Base-by-base conservation (phyloP, 2,888 invertebrate species). In the Sepiola atlantica region DNA sequence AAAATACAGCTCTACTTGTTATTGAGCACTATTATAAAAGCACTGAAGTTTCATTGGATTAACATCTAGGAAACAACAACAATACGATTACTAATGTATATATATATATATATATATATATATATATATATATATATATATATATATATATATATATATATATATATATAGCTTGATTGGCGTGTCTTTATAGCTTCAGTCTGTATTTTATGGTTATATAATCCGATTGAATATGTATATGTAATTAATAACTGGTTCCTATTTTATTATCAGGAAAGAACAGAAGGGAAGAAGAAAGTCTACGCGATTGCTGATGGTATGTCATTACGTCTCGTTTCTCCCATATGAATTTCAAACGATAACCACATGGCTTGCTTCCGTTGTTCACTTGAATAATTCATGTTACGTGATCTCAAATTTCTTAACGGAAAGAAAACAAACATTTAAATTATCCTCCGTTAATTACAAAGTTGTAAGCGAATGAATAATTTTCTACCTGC, bases 231-330 rank as follows among this genome's bases (percentile, higher is more conserved):
- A 45, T 28, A 93, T n/a, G 45, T 20, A 16, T n/a, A 28, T 45
- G 45, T 45, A 45, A 55, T 57, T 93, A n/a, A n/a, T 77, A 45
- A 28, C 35, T 54, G 57, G 28, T 93, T 94, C n/a, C 94, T 94
- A 55, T 54, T 94, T 90, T 35, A 35, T n/a, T 95, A 94, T 91
- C 94, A 99, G 96, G 99, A 99, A 97, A 98, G 99, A 94, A 99
- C 99, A 0, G 99, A 99, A 97, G 99, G 99, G 97, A 98, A 99
- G 94, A 98, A 98, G 95, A 99, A 99, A 98, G 98, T 99, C 98
- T 99, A 99, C 96, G 98, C 98, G 97, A 98, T 99, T 96, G 99
- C 98, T 0, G 99, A 97, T 93, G 97, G 97, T 96, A 95, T 94
- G 94, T 95, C 16, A 14, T 92, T 24, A 92, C 16, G n/a, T 77